Conservation (phyloP, 2,888 invertebrate species). For the Onchidella celtica region DNA sequence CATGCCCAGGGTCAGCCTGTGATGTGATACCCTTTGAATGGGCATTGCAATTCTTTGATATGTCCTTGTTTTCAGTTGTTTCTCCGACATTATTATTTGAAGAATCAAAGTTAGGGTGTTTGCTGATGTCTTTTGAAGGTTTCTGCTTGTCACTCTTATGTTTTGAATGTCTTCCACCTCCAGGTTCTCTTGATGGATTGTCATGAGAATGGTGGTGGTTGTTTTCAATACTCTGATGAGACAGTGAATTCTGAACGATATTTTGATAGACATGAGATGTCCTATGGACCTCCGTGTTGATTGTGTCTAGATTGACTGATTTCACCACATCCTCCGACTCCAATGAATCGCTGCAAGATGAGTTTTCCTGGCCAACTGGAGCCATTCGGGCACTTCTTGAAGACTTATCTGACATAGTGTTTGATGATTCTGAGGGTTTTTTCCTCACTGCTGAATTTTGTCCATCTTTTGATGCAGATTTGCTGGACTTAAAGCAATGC, state of each 20-base stretch:
- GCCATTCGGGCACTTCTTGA: conserved; percentile 31
- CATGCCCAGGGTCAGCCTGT: background rate
- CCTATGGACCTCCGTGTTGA: background rate
- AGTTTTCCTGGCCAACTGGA: conserved; percentile 44
- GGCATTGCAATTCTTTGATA: too few species aligned
- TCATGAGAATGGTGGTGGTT: background rate
- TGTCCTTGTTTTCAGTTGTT: background rate
- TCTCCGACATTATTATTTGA: background rate
- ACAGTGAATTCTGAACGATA: background rate
- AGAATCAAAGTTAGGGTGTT: background rate
- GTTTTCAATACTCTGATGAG: background rate
- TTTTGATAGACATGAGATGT: background rate
- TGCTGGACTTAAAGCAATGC: background rate
- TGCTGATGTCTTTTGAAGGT: background rate
- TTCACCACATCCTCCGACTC: background rate
- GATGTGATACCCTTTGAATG: background rate
- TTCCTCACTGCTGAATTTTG: background rate
- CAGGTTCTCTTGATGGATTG: too few species aligned
- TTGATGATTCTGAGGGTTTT: background rate
- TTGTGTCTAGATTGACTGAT: background rate
- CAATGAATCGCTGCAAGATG: background rate
- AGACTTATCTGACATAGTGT: background rate
- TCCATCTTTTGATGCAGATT: background rate
- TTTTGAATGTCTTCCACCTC: background rate
- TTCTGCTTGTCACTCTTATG: background rate